Evolutionary conservation across 2,797 vertebrate species (phyloP).

Genomic region (Hylomyscus alleni): DNA sequence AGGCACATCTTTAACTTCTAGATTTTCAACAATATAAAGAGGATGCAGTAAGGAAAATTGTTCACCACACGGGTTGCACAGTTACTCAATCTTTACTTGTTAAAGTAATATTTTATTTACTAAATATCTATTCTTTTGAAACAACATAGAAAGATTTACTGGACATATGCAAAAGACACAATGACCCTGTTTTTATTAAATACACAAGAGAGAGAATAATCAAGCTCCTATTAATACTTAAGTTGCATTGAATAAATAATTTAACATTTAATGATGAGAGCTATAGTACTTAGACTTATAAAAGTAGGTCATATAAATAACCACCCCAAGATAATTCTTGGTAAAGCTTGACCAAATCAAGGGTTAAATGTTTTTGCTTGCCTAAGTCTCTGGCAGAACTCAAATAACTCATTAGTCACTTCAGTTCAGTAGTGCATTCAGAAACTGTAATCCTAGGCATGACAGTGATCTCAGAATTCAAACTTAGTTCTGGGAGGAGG

Average conservation of each 20-base stretch:
- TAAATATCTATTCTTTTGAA: background rate
- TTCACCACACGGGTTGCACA: background rate
- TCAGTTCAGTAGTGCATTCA: background rate
- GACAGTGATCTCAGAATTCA: constrained; percentile 8
- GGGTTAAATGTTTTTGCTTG: background rate
- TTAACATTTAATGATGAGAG: background rate
- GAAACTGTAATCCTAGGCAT: background rate
- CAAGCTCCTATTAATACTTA: background rate
- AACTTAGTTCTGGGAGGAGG: background rate
- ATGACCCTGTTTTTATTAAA: background rate
- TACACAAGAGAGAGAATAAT: background rate
- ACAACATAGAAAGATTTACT: background rate
- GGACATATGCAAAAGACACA: background rate
- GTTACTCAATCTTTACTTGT: background rate
- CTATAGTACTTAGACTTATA: background rate
- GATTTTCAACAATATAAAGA: background rate
- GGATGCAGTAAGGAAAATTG: background rate
- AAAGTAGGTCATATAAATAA: background rate
- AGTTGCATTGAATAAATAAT: background rate
- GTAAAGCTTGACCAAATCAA: background rate
- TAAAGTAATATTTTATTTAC: background rate
- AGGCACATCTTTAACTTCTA: background rate
- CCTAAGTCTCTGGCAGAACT: background rate
- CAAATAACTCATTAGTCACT: background rate
- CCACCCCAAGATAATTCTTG: background rate